Percentiles rank a stretch among this genome's conserved stretches.
phyloP scores from a whole-genome alignment of 2,113 vertebrate genomes.

The Dascyllus trimaculatus region DNA sequence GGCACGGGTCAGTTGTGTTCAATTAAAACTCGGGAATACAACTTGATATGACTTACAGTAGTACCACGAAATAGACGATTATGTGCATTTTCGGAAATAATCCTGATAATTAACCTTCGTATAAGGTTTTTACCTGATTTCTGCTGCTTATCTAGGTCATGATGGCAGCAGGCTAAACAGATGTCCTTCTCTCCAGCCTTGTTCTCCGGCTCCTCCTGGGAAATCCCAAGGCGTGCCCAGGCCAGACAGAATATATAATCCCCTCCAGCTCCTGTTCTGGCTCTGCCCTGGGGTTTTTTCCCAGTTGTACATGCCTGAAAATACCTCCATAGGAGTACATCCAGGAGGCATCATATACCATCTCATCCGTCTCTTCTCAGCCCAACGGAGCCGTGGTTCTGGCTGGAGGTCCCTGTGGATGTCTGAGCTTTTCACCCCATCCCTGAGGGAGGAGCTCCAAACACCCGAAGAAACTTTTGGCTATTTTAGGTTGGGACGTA shows the following conservation, averaged over 20 bases:
- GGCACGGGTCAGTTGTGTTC: constrained; percentile 2
- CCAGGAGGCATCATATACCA: constrained; percentile 30
- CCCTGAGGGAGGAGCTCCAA: constrained; percentile 17
- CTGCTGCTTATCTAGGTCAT: neutral
- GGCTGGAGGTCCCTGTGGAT: constrained; percentile 3
- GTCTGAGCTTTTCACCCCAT: constrained; percentile 18
- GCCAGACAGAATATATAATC: constrained; percentile 35
- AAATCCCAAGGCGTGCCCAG: constrained; percentile 15
- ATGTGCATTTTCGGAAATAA: neutral
- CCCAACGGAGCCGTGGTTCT: constrained; percentile 37
- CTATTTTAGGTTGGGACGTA: neutral
- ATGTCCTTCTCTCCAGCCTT: neutral
- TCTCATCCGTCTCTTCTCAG: constrained; percentile 49
- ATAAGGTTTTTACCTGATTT: neutral
- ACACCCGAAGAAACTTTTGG: constrained; percentile 13
- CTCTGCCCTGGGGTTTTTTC: constrained; percentile 39
- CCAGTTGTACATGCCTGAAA: constrained; percentile 49
- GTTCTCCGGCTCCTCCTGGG: constrained; percentile 16
- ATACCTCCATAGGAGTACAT: constrained; percentile 35
- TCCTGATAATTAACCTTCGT: no score
- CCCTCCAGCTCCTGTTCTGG: constrained; percentile 32
- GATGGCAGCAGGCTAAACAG: neutral
- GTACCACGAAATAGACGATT: neutral
- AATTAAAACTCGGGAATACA: neutral
- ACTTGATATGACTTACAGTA: neutral